phyloP scores from a whole-genome alignment of 2,888 invertebrate genomes.

The Prionchulus punctatus region DNA sequence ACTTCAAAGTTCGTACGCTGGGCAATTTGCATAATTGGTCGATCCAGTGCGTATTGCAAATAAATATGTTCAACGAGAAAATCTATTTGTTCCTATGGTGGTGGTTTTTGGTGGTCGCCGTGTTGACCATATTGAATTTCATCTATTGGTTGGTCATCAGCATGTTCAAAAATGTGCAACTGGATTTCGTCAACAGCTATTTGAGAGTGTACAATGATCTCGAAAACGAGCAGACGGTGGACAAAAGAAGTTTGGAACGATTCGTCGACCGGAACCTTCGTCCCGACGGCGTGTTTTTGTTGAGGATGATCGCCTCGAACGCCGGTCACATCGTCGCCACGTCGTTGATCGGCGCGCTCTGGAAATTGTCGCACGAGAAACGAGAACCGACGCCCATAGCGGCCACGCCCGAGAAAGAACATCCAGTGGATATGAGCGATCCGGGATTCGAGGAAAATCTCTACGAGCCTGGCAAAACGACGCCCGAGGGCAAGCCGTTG shows the following conservation, averaged over 20 bases:
- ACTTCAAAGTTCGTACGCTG: slow-evolving; percentile 31
- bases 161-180: neutral
- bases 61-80: slow-evolving; percentile 33
- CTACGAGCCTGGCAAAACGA: no score
- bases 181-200: neutral
- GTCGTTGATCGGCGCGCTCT: neutral
- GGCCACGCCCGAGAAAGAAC: no score
- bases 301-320: slow-evolving; percentile 14
- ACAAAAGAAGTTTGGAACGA: neutral
- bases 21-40: slow-evolving; percentile 30
- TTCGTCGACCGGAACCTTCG: slow-evolving; percentile 13
- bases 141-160: slow-evolving; percentile 32
- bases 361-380: neutral
- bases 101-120: slow-evolving; percentile 38
- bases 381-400: no score
- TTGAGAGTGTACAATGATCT: neutral
- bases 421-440: no score
- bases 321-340: slow-evolving; percentile 15
- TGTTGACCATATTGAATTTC: slow-evolving; percentile 36
- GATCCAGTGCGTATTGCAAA: slow-evolving; percentile 29
- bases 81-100: slow-evolving; percentile 39
- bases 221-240: neutral
- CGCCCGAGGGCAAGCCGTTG: no score
- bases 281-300: slow-evolving; percentile 15
- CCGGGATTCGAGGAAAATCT: no score